Base-by-base conservation (phyloP, 2,888 invertebrate species). In the Carcina quercana region DNA sequence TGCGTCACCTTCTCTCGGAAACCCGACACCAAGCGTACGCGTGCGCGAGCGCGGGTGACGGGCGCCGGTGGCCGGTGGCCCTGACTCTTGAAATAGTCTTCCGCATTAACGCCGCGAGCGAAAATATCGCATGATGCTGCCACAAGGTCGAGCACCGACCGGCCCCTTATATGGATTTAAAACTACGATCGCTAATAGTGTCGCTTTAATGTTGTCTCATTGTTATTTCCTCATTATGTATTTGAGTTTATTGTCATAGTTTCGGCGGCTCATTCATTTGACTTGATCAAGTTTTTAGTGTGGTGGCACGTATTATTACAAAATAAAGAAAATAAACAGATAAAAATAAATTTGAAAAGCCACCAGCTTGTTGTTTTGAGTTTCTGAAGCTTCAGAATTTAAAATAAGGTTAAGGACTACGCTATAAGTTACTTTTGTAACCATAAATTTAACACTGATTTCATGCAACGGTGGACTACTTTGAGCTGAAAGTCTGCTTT, bases 51-150 rank as follows among this genome's bases (percentile, higher is more conserved):
- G 47, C 44, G 40, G 40, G 44, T 42, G 42, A 41, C 43, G 46
- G 48, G 57, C 65, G 62, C 63, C 62, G 64, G 59, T 64, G 62
- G 58, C 48, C 53, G 80, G n/a, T n/a, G n/a, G 63, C 83, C 82
- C 79, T 84, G 82, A 80, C 82, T 82, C 84, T 82, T 83, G 80
- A 83, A 83, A 83, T 83, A 83, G 83, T 80, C 83, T 82, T 83
- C 83, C 83, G 83, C 75, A 70, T 82, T 75, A 76, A 70, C 68
- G 70, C 69, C 68, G 70, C 69, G 68, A 70, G 75, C 76, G 66
- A 79, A 83, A 82, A 82, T 83, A 80, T 78, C 76, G 78, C 70
- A 76, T 75, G 76, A 78, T 76, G 74, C 66, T 58, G 70, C 53
- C 49, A 29, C 73, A 79, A 78, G 80, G 62, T 51, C 57, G 43